Conservation (phyloP, 35 echinoderm and acorn worm species). For the Patiria miniata region DNA sequence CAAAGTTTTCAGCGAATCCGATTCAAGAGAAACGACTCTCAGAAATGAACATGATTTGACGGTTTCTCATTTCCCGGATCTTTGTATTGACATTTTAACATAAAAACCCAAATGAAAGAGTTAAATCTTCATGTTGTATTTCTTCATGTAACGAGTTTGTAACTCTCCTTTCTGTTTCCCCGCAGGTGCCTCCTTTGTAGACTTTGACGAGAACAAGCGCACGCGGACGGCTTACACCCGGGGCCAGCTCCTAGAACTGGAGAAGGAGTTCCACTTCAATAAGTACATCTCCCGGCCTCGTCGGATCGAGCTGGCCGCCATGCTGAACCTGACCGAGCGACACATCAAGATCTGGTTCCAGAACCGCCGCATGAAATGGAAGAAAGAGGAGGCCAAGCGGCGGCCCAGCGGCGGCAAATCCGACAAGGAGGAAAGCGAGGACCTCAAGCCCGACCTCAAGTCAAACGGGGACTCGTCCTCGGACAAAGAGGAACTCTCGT, state of each 20-base stretch:
- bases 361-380: constrained; percentile 97
- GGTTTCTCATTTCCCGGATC: no score
- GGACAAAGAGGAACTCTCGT: constrained; percentile 4
- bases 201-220: constrained; percentile 98
- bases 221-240: constrained; percentile 95
- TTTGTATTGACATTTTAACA: no score
- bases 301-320: constrained; percentile 90
- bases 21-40: no score
- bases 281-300: constrained; percentile 96
- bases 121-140: no score
- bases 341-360: constrained; percentile 99
- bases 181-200: constrained; percentile 87
- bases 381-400: constrained; percentile 97
- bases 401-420: constrained; percentile 48
- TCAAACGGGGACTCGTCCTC: constrained; percentile 30
- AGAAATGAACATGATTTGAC: no score
- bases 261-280: constrained; percentile 99
- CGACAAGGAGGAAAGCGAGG: constrained; percentile 31
- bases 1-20: no score
- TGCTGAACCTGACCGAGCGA: constrained; percentile 95
- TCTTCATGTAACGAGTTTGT: not conserved
- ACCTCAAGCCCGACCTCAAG: constrained; percentile 28
- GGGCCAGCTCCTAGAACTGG: constrained; percentile 93
- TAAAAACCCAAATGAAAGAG: no score
- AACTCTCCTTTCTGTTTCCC: constrained; percentile 32